Base-by-base conservation (phyloP, 2,888 invertebrate species). In the Antheraea assamensis region DNA sequence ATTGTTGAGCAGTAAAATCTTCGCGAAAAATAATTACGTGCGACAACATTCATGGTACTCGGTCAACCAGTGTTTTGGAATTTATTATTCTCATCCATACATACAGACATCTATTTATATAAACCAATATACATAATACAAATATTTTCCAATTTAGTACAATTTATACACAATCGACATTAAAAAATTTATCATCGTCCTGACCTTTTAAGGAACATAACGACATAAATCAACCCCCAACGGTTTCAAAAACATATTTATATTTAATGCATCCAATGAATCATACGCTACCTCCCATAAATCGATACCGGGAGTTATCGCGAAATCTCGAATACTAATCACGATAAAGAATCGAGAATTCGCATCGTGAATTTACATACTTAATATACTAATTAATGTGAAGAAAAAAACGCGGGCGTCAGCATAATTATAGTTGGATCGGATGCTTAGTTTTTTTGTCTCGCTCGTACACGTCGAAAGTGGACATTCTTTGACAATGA, bases 371-470 rank as follows among this genome's bases (percentile, higher is more conserved):
- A 92, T 93, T 91, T 89, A 87, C 92, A 93, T 93, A 92, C 92
- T 93, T 93, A 92, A 91, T 93, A 89, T 88, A 90, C 89, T 92
- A 92, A 92, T 93, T 92, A 92, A 89, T 88, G 83, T 83, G 85
- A 58, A n/a, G 10, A 64, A 64, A 64, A 64, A 27, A 88, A 79
- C 76, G 82, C 80, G 49, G 49, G 70, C 61, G 68, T 72, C 49
- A 55, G 70, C 24, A n/a, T 72, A 74, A 74, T 74, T 58, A 72
- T 24, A 74, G 31, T 8, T 42, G 61, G 61, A 73, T 70, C 35
- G 72, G 42, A 72, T 61, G 35, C 27, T 35, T 47, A 3, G 27
- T 68, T 35, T 31, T 55, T 55, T n/a, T 15, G 17, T 19, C 19
- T 52, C 15, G 42, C 42, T 42, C 42, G 42, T 42, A 42, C 42